Evolutionary conservation across 2,888 invertebrate genomes (phyloP), one percentile per base, ranked within the genome.

Genomic region (Chymomyza caudatula): DNA sequence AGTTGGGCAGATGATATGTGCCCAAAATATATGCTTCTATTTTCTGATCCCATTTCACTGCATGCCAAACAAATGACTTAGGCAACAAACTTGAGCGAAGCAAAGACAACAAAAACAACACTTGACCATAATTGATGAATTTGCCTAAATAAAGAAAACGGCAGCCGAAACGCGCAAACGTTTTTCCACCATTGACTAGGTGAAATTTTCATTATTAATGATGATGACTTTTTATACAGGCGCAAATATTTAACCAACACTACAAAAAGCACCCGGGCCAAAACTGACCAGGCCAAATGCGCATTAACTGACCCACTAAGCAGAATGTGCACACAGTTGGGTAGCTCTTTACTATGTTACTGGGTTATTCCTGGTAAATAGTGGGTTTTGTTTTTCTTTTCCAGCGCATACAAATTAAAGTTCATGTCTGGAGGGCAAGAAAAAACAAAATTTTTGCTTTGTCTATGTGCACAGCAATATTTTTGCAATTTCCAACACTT

Each of bases 171-270:
- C 29, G 23, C 44, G 8, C 51, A 76, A 71, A 63, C 71, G 79
- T 67, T 82, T 82, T 85, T 82, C 79, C 79, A 69, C 54, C 51
- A 17, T 51, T 20, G 51, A 8, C 51, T 11, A 86, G 83, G 82
- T 82, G 82, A 82, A 82, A 82, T 82, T 85, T 85, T 74, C 73
- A 68, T 82, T 82, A 82, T 86, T 82, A 86, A 82, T 82, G 82
- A 86, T 82, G 85, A 82, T 82, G 85, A 85, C 79, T 81, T 72
- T 81, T 74, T 73, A 69, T 81, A 73, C 75, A 67, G 69, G 57
- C 81, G 86, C 84, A 80, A 80, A 80, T 80, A 80, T 80, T 80
- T 80, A 71, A 75, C 63, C 73, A 80, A 69, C 80, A 83, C 86
- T 85, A 71, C 55, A 60, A 37, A 56, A 56, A 63, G 52, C 25